Conservation (phyloP, 2,888 invertebrate species). For the Calameuta filiformis region DNA sequence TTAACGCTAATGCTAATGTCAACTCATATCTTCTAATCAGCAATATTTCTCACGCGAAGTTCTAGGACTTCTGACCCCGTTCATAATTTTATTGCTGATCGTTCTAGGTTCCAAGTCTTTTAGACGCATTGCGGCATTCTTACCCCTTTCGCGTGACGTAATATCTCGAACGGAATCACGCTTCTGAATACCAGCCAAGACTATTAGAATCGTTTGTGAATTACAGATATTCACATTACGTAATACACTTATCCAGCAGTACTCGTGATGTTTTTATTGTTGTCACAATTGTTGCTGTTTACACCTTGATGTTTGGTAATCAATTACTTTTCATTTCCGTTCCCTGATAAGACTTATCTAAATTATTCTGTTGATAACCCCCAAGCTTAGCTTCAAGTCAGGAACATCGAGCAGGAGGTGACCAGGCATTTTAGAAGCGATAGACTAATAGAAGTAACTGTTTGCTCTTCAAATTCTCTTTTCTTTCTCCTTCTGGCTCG, state of each 20-base stretch:
- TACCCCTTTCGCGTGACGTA: not conserved
- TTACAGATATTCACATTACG: not conserved
- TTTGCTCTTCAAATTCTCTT: conserved; percentile 1
- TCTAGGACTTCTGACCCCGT: not conserved
- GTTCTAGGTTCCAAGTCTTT: not conserved
- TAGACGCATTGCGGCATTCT: not conserved
- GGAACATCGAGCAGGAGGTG: not conserved
- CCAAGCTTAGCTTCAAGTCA: not conserved
- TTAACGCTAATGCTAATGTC: not conserved
- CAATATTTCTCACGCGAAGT: not conserved
- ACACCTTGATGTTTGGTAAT: not conserved
- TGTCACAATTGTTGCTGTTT: not conserved
- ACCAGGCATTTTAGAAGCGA: not conserved
- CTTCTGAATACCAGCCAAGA: not conserved
- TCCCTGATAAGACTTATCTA: not conserved
- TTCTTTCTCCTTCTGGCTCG: not conserved
- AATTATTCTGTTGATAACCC: not conserved
- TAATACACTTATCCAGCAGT: not conserved
- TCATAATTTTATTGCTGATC: not conserved
- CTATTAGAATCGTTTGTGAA: not conserved
- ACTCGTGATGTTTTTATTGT: not conserved
- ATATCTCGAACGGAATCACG: not conserved
- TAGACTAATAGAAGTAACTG: not conserved
- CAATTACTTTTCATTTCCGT: not conserved
- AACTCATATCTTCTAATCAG: not conserved